Evolutionary conservation across 2,797 vertebrate genomes (phyloP).

Genomic region (Siniperca obscura): DNA sequence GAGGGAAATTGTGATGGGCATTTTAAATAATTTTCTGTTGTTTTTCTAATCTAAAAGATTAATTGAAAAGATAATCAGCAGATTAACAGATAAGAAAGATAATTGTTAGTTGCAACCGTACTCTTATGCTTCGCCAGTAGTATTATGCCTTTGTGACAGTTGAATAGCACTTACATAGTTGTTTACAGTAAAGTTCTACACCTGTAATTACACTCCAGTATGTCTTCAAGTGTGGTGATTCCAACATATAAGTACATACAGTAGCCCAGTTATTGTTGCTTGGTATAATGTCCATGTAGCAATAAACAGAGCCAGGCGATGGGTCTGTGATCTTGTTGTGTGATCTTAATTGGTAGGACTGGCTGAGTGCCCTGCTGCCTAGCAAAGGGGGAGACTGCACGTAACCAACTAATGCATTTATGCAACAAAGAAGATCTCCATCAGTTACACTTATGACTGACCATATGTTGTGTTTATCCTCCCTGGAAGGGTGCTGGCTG

Average conservation of each 20-base stretch:
- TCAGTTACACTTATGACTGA: slow-evolving; percentile 44
- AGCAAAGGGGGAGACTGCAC: slow-evolving; percentile 32
- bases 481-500: neutral
- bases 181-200: slow-evolving; percentile 12
- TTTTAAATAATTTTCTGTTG: neutral
- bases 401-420: slow-evolving; percentile 62
- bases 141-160: neutral
- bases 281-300: slow-evolving; percentile 8
- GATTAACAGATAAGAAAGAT: neutral
- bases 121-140: neutral
- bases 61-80: neutral
- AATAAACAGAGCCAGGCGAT: slow-evolving; percentile 21
- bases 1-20: neutral
- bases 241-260: slow-evolving; percentile 25
- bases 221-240: slow-evolving; percentile 23
- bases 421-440: slow-evolving; percentile 45
- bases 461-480: slow-evolving; percentile 51
- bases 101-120: neutral
- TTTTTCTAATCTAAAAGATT: neutral
- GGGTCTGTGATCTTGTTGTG: slow-evolving; percentile 53
- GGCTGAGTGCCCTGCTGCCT: slow-evolving; percentile 36
- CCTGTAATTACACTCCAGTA: slow-evolving; percentile 26
- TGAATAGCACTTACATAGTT: neutral
- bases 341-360: slow-evolving; percentile 58
- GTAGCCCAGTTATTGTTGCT: slow-evolving; percentile 25